Base-by-base conservation (phyloP, 2,797 vertebrate genomes). In the Sphaeramia orbicularis region DNA sequence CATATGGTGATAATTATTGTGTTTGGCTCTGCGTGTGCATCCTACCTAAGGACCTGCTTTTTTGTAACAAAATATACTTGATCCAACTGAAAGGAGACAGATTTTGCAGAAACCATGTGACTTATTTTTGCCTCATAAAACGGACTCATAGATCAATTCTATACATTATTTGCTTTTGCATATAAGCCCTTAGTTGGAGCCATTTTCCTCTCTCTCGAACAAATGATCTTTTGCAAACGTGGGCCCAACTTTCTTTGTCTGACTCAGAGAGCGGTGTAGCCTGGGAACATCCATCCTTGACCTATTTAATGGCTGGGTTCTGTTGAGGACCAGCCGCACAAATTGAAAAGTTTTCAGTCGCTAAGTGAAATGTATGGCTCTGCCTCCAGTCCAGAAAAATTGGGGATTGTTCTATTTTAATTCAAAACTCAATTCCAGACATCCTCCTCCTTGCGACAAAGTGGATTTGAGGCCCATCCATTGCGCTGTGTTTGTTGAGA, bases 281-380 rank as follows among this genome's bases (percentile, higher is more conserved):
- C 68, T 64, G 78, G 66, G 76, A 61, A 93, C 85, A 93, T 91
- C 83, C 93, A 92, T 92, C 93, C 92, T 87, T 92, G 90, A 93
- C 91, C 88, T 93, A 91, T 92, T 94, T 91, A 93, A 93, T 88
- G 90, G 83, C 88, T 92, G 86, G 82, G 58, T 91, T 93, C 89
- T 90, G 89, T 89, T 89, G 86, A 94, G 85, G 89, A 92, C 85
- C 83, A 67, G 24, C 53, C 15, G 52, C 74, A 58, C 71, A 94
- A 95, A 95, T 90, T 90, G 85, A 90, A 94, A 93, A 94, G 91
- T 94, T 95, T 94, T 93, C 91, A 81, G 81, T 92, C 71, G 60
- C 89, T 92, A 93, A 67, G 76, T 94, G 85, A 94, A 95, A 94
- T 88, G 91, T 91, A 94, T 93, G 90, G 87, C 86, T 86, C 77